These are phyloP conservation scores for Simalia tracyae DNA, from an alignment of 2,797 vertebrate genomes.

Conservation along the genomic window DNA sequence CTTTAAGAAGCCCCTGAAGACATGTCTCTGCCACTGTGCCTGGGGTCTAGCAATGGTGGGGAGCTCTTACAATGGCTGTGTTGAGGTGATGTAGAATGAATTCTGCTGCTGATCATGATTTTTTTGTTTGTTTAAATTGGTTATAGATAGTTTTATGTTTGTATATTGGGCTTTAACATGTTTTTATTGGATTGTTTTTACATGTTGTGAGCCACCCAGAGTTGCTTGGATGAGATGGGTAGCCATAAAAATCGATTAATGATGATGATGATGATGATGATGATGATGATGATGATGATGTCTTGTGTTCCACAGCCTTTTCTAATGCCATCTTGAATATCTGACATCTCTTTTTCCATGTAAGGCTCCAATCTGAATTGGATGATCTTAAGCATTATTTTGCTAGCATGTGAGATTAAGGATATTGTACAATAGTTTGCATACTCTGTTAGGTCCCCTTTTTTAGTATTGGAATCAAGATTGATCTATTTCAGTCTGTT, in stretches of 20 bases:
- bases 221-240: not conserved
- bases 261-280: fast-evolving
- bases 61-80: not conserved
- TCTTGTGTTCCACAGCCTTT: not conserved
- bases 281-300: not conserved
- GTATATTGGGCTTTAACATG: not conserved
- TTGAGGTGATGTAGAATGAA: not conserved
- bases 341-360: not conserved
- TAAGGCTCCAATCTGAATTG: not conserved
- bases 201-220: not conserved
- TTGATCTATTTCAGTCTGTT: not conserved
- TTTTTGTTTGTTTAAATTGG: not conserved
- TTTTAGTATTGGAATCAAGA: not conserved
- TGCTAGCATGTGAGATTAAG: not conserved
- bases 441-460: not conserved
- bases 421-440: not conserved
- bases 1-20: not conserved
- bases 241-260: not conserved
- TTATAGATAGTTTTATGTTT: not conserved
- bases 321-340: not conserved
- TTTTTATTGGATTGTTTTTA: not conserved
- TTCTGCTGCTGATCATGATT: not conserved
- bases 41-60: not conserved
- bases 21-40: not conserved
- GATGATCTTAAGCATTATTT: not conserved